Evolutionary conservation across 2,797 vertebrate genomes (phyloP).

Genomic region (Onychomys arenicola): DNA sequence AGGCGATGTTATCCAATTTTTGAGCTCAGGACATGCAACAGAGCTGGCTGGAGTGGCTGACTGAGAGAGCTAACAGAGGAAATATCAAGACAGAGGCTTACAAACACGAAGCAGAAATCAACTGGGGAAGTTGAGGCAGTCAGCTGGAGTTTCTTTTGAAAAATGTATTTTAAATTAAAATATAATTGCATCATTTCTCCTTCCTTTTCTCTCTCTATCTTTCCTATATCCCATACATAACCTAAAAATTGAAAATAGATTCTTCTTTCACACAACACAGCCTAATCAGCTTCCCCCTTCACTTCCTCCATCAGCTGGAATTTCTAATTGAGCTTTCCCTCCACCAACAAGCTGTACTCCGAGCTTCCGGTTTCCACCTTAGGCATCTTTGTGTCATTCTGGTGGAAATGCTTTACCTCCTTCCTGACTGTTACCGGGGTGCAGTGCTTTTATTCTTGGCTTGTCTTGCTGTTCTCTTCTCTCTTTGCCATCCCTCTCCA

Average conservation of each 20-base stretch:
- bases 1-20: not conserved
- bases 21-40: not conserved
- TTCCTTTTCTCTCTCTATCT: not conserved
- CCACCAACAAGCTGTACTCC: not conserved
- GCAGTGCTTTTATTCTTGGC: not conserved
- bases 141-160: not conserved
- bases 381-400: not conserved
- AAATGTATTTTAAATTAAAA: not conserved
- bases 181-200: not conserved
- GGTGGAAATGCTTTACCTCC: not conserved
- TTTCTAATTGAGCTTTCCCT: not conserved
- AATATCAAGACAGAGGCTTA: not conserved
- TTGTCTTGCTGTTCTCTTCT: not conserved
- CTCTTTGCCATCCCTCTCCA: not conserved
- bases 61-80: not conserved
- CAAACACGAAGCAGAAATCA: not conserved
- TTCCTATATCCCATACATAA: not conserved
- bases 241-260: not conserved
- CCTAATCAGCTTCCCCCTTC: not conserved
- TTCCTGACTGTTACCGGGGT: not conserved
- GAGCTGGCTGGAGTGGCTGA: not conserved
- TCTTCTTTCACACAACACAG: not conserved
- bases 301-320: not conserved
- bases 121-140: not conserved
- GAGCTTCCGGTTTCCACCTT: not conserved